A percentile compares a stretch with the other conserved stretches of the same genome.
Conservation (phyloP, 1,140 invertebrate genomes). For the Meloidogyne floridensis region DNA sequence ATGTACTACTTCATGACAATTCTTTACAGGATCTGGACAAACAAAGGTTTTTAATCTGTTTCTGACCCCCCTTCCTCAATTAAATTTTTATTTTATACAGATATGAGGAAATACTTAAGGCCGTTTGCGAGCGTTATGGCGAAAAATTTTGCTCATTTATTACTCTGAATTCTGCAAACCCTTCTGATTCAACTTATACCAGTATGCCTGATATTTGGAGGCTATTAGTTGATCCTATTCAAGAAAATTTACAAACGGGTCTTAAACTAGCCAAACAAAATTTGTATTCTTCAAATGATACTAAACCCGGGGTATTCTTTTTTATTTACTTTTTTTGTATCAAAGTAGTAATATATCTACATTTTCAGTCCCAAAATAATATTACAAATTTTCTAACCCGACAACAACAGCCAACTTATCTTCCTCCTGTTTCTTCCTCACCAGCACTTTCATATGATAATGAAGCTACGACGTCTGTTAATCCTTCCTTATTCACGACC, state of each 20-base stretch:
- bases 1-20: slow-evolving; percentile 83
- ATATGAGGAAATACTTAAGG: slow-evolving; percentile 34
- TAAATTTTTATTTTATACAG: slow-evolving; percentile 30
- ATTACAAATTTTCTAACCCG: background rate
- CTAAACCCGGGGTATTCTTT: background rate
- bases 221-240: slow-evolving; percentile 27
- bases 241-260: slow-evolving; percentile 43
- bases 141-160: slow-evolving; percentile 47
- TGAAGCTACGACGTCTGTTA: background rate
- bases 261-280: slow-evolving; percentile 44
- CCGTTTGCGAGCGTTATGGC: slow-evolving; percentile 42
- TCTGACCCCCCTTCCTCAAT: background rate
- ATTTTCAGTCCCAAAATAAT: background rate
- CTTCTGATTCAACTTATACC: slow-evolving; percentile 18
- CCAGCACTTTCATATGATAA: background rate
- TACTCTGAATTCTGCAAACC: slow-evolving; percentile 48
- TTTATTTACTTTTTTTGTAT: background rate
- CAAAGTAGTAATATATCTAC: background rate
- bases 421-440: background rate
- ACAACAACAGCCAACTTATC: background rate
- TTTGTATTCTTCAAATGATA: background rate
- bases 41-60: slow-evolving; percentile 68
- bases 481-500: background rate
- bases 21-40: slow-evolving; percentile 71
- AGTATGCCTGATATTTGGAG: slow-evolving; percentile 50